Conservation (phyloP, 2,113 vertebrate genomes). For the Pithys albifrons region DNA sequence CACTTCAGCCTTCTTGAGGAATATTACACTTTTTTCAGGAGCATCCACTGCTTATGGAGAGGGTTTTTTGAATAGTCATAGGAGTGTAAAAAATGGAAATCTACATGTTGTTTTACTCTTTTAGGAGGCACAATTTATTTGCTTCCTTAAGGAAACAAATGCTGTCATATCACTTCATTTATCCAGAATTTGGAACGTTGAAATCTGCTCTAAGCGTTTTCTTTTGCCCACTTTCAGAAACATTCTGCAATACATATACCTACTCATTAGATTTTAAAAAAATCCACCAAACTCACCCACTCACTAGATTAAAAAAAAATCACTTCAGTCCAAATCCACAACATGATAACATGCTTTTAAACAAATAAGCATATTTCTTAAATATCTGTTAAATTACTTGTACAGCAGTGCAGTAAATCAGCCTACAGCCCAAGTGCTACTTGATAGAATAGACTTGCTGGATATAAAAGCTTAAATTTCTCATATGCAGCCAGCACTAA, state of each 20-base stretch:
- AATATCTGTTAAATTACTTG: constrained; percentile 41
- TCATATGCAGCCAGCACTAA: constrained; percentile 33
- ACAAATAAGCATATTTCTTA: constrained; percentile 39
- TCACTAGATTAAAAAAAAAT: background rate
- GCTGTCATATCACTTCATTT: constrained; percentile 56
- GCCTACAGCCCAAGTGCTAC: constrained; percentile 16
- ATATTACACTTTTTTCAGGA: background rate
- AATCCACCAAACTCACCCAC: background rate
- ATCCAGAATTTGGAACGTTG: background rate
- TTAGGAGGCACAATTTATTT: background rate
- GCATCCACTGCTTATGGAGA: background rate
- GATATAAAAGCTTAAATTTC: constrained; percentile 29
- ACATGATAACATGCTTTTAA: constrained; percentile 41
- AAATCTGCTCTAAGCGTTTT: background rate
- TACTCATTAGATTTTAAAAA: background rate
- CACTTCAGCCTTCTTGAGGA: background rate
- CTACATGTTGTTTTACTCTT: background rate
- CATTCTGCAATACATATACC: constrained; percentile 54
- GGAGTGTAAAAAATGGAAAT: background rate
- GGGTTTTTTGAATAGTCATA: background rate
- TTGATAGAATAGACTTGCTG: constrained; percentile 39
- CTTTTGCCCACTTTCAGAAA: constrained; percentile 10
- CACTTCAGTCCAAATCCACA: constrained; percentile 24
- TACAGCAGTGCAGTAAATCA: constrained; percentile 17
- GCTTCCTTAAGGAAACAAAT: constrained; percentile 38